Conservation (phyloP, 1,140 invertebrate genomes). For the Monomorium pharaonis region DNA sequence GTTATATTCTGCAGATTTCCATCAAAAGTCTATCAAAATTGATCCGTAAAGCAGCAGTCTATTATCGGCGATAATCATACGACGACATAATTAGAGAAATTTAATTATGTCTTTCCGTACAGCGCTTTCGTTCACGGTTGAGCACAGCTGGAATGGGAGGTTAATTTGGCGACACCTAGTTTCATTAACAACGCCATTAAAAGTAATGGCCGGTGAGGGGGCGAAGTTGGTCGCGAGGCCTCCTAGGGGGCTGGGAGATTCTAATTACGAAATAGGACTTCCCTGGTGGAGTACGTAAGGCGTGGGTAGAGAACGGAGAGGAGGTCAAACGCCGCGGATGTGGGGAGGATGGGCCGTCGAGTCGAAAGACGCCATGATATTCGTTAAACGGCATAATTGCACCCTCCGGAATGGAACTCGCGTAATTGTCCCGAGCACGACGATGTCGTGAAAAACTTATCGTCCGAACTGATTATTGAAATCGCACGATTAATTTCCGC, state of each 20-base stretch:
- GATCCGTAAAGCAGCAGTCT: slow-evolving; percentile 16
- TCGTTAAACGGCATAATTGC: slow-evolving; percentile 77
- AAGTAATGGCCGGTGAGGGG: slow-evolving; percentile 84
- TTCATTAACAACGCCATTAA: slow-evolving; percentile 86
- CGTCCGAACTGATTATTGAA: slow-evolving; percentile 56
- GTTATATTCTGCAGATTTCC: not conserved
- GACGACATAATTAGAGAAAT: slow-evolving; percentile 56
- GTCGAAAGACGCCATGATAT: slow-evolving; percentile 74
- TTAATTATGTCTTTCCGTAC: slow-evolving; percentile 45
- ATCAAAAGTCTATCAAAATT: slow-evolving; percentile 1
- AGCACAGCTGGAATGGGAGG: slow-evolving; percentile 83
- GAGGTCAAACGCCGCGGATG: slow-evolving; percentile 44
- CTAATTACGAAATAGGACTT: slow-evolving; percentile 81
- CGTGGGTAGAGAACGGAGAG: slow-evolving; percentile 23
- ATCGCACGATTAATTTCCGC: slow-evolving; percentile 53
- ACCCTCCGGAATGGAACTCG: slow-evolving; percentile 58
- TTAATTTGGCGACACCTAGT: slow-evolving; percentile 85
- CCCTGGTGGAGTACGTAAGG: slow-evolving; percentile 22
- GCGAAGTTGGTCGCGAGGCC: slow-evolving; percentile 74
- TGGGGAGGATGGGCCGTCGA: slow-evolving; percentile 61
- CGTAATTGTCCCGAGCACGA: slow-evolving; percentile 66
- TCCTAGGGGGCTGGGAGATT: slow-evolving; percentile 77
- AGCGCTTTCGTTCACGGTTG: slow-evolving; percentile 73
- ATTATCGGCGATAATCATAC: slow-evolving; percentile 48
- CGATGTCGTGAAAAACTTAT: slow-evolving; percentile 57